phyloP scores from a whole-genome alignment of 2,797 vertebrate genomes.

The Diplodus puntazzo region DNA sequence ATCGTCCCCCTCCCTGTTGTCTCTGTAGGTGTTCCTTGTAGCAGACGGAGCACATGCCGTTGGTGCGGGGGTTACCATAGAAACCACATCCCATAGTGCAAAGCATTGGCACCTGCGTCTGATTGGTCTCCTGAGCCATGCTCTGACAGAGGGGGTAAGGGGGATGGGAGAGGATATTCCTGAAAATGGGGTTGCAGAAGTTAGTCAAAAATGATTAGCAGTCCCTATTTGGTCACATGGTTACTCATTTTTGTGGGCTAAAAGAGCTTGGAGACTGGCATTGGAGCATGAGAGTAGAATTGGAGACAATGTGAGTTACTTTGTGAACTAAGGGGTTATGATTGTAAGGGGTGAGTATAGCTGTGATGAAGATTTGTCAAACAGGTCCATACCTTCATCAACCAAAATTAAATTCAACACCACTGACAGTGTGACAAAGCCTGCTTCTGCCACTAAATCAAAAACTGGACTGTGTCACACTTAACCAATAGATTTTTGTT shows the following conservation, averaged over 20 bases:
- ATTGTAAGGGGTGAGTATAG: background rate
- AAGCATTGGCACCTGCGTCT: conserved; percentile 93
- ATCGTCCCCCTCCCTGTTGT: conserved; percentile 91
- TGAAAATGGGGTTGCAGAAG: conserved; percentile 75
- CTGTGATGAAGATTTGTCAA: conserved; percentile 21
- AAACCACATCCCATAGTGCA: conserved; percentile 94
- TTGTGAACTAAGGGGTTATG: conserved; percentile 17
- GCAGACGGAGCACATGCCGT: conserved; percentile 95
- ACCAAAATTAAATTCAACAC: conserved; percentile 4
- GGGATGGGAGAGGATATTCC: conserved; percentile 85
- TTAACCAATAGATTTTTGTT: background rate
- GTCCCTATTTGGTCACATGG: conserved; percentile 32
- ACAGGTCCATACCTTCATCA: conserved; percentile 7
- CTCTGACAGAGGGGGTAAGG: conserved; percentile 80
- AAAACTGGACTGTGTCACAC: conserved; percentile 4
- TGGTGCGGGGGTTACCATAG: conserved; percentile 93
- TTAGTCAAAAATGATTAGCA: conserved; percentile 64
- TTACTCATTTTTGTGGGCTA: conserved; percentile 35
- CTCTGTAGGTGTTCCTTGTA: conserved; percentile 94
- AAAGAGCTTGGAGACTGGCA: conserved; percentile 69
- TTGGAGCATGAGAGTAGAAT: conserved; percentile 55
- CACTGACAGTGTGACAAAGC: conserved; percentile 19
- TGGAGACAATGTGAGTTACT: conserved; percentile 22
- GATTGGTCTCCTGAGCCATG: conserved; percentile 96
- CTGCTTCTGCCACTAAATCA: background rate